phyloP scores from a whole-genome alignment of 2,797 vertebrate genomes.

The Propithecus deckenii region DNA sequence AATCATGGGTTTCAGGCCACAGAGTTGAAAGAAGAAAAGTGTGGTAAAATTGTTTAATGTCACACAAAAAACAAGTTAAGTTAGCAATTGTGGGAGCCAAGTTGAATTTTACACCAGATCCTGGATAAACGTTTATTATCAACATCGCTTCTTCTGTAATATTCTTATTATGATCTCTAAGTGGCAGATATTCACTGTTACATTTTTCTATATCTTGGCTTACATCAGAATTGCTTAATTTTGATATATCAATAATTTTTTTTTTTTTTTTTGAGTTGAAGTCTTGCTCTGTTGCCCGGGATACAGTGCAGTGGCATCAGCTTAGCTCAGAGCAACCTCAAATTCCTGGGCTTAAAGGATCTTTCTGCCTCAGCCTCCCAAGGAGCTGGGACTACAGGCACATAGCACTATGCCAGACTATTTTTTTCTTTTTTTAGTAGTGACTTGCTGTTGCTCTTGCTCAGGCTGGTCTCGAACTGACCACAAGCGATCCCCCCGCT shows the following conservation, averaged over 20 bases:
- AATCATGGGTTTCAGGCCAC: background rate
- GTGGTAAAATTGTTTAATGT: background rate
- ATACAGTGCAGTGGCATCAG: too few species aligned
- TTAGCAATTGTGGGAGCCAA: background rate
- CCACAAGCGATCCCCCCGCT: too few species aligned
- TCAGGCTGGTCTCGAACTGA: too few species aligned
- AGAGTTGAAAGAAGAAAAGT: background rate
- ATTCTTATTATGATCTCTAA: background rate
- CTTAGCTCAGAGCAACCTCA: too few species aligned
- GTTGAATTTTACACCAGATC: background rate
- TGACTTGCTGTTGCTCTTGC: too few species aligned
- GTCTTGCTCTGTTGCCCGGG: too few species aligned
- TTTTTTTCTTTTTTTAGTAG: too few species aligned
- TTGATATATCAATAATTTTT: background rate
- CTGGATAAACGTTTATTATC: background rate
- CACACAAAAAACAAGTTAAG: background rate
- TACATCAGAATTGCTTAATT: background rate
- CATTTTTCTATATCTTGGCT: background rate
- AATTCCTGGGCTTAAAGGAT: too few species aligned
- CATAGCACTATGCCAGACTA: too few species aligned
- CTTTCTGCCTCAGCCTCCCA: too few species aligned
- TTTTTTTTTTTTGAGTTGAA: background rate
- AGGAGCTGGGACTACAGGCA: too few species aligned
- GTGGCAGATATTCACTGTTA: background rate
- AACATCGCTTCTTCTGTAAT: background rate